phyloP scores from a whole-genome alignment of 2,888 invertebrate genomes.

The Eupithecia dodoneata region DNA sequence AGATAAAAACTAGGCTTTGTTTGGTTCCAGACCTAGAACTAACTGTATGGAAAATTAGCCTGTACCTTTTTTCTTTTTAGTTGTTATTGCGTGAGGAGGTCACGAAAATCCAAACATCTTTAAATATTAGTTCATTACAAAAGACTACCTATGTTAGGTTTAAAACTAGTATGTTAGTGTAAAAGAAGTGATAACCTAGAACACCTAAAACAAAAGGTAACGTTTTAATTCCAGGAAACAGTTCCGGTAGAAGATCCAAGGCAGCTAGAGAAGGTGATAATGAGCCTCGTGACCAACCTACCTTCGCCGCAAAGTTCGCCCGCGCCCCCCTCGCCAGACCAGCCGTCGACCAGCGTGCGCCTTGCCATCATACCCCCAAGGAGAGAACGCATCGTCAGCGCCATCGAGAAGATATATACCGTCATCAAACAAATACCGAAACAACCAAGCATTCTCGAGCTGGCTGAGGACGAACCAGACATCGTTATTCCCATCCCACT shows the following conservation, averaged over 20 bases:
- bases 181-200: not conserved
- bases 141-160: too few relatives aligned
- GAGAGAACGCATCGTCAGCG: conserved; percentile 65
- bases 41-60: not conserved
- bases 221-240: conserved; percentile 48
- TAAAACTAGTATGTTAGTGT: too few relatives aligned
- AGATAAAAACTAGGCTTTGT: too few relatives aligned
- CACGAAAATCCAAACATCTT: not conserved
- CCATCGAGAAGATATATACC: conserved; percentile 70
- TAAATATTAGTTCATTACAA: too few relatives aligned
- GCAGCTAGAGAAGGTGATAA: conserved; percentile 87
- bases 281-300: conserved; percentile 82
- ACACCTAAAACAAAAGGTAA: not conserved
- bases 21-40: too few relatives aligned
- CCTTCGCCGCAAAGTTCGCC: conserved; percentile 54
- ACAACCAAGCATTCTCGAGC: conserved; percentile 12
- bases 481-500: not conserved
- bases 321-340: conserved; percentile 14
- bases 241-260: conserved; percentile 86
- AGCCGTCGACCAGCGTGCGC: conserved; percentile 27
- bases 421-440: conserved; percentile 55
- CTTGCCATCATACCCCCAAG: conserved; percentile 67
- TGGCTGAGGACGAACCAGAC: not conserved
- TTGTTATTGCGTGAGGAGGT: not conserved
- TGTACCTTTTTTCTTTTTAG: not conserved